These are phyloP conservation scores for Adoxophyes honmai DNA, from an alignment of 1,140 invertebrate species.

Conservation along the genomic window DNA sequence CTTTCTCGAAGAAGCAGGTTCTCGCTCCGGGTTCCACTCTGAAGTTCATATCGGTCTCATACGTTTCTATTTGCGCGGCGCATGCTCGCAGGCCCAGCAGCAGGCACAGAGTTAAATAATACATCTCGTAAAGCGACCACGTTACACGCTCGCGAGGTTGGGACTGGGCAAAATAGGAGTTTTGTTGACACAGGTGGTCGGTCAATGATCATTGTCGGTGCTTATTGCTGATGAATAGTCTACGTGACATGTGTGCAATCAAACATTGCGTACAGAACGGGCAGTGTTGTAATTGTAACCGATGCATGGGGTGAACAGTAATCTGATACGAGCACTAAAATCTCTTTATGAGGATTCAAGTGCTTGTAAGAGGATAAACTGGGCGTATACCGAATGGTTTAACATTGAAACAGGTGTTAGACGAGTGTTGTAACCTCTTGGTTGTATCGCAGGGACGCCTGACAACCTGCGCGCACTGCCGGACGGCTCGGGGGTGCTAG, in stretches of 20 bases:
- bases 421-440: no score
- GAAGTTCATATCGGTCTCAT: conserved; percentile 82
- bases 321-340: no score
- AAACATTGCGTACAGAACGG: no score
- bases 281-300: no score
- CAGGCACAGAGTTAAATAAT: background rate
- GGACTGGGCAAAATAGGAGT: background rate
- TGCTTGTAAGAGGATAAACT: no score
- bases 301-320: background rate
- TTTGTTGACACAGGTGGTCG: conserved; percentile 11
- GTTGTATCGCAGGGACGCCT: conserved; percentile 76
- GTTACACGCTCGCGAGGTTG: background rate
- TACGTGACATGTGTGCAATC: no score
- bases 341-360: no score
- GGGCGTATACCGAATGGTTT: no score
- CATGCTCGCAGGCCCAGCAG: conserved; percentile 8
- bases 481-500: conserved; percentile 83
- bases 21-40: conserved; percentile 80
- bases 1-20: conserved; percentile 83
- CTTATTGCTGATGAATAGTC: background rate
- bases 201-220: background rate
- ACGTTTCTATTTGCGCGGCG: conserved; percentile 30
- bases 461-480: conserved; percentile 85
- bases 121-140: background rate
- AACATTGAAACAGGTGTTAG: no score